Conservation (phyloP, 2,113 vertebrate genomes). For the Semnornis frantzii region DNA sequence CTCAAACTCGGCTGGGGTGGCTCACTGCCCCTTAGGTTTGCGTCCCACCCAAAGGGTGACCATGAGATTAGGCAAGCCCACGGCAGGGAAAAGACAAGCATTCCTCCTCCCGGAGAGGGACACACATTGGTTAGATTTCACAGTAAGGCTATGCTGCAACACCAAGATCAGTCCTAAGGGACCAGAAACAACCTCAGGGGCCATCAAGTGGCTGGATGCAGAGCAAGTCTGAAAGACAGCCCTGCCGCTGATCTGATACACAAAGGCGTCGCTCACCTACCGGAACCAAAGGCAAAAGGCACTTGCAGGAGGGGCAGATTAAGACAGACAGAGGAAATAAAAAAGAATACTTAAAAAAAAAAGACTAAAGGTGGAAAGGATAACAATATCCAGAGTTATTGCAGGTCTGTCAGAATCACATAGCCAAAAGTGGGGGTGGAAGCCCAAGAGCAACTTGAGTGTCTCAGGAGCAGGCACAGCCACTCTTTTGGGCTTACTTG, state of each 20-base stretch:
- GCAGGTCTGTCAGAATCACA: not conserved
- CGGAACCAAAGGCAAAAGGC: conserved; percentile 16
- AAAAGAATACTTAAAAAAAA: not conserved
- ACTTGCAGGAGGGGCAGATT: conserved; percentile 13
- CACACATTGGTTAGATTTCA: not conserved
- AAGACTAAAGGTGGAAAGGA: conserved; percentile 1
- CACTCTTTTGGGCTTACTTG: not conserved
- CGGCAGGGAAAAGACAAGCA: rapidly evolving
- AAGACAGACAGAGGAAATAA: conserved; percentile 32
- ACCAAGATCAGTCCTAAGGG: not conserved
- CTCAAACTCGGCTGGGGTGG: not conserved
- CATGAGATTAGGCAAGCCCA: not conserved
- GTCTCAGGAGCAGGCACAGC: not conserved
- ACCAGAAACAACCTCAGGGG: conserved; percentile 3
- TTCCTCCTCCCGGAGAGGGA: not conserved
- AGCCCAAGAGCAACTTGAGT: not conserved
- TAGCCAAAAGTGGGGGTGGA: not conserved
- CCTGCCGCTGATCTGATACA: conserved; percentile 25
- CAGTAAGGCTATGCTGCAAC: not conserved
- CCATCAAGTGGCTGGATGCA: not conserved
- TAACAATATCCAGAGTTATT: conserved; percentile 13
- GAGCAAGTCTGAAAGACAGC: conserved; percentile 3
- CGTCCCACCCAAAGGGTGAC: not conserved
- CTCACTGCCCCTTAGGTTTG: not conserved
- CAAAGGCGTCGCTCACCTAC: not conserved